These are phyloP conservation scores for Apodemus speciosus DNA, from an alignment of 2,113 vertebrate species.

Conservation along the genomic window DNA sequence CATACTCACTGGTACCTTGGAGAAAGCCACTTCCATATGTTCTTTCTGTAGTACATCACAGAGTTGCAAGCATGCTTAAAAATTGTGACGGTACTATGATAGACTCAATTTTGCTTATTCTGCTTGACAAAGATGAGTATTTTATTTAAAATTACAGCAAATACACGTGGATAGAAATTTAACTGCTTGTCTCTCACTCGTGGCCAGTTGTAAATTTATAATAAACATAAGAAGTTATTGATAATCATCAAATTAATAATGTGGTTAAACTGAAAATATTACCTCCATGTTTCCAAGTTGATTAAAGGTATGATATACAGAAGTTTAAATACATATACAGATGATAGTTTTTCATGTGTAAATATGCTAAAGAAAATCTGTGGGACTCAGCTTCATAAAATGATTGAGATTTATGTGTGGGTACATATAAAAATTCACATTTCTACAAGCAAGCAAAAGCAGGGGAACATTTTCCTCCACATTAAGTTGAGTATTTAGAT, in stretches of 20 bases:
- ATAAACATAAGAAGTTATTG: background rate
- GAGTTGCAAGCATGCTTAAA: constrained; percentile 40
- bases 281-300: background rate
- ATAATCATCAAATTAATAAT: background rate
- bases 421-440: background rate
- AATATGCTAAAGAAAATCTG: background rate
- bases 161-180: background rate
- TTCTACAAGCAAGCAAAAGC: constrained; percentile 26
- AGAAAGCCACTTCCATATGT: constrained; percentile 86
- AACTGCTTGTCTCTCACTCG: fast-evolving
- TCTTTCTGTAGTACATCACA: constrained; percentile 32
- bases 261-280: background rate
- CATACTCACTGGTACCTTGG: constrained; percentile 77
- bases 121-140: constrained; percentile 36
- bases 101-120: constrained; percentile 35
- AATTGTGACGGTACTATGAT: background rate
- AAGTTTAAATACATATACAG: background rate
- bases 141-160: background rate
- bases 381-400: background rate
- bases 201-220: background rate
- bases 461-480: background rate
- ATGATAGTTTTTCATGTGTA: background rate
- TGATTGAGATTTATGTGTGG: background rate
- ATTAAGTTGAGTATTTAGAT: background rate
- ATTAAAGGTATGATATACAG: background rate